Base-by-base conservation (phyloP, 2,888 invertebrate genomes). In the Seira musarum region DNA sequence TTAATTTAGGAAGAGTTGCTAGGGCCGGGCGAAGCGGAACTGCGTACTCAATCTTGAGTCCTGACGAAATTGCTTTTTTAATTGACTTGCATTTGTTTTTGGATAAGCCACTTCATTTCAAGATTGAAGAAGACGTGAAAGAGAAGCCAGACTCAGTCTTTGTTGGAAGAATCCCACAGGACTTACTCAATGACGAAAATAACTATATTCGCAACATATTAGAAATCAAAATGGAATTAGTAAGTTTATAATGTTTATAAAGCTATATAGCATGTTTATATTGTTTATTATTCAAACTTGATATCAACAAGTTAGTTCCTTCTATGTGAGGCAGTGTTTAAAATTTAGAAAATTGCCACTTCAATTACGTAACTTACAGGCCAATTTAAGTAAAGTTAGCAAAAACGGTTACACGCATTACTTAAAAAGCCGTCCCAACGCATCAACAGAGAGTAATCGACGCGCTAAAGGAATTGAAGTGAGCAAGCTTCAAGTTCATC, bases 61-160 rank as follows among this genome's bases (percentile, higher is more conserved):
- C 94, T 0, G 98, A 99, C 82, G 99, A 99, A 89, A 91, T 95
- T 65, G 93, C 99, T 0, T 97, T 96, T 89, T 90, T 99, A 5
- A 88, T 98, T n/a, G 99, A 99, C 90, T 90, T 99, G 68, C 96
- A 97, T 88, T 90, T 99, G 83, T 99, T 99, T 89, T 91, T 99
- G 69, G 97, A 96, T 49, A 91, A 93, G 70, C 91, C 94, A 0
- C 90, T 98, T 0, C 91, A 91, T 13, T 89, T 93, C 46, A 88
- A 90, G 17, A 87, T 89, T 0, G 89, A 90, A 49, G 79, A 71
- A 8, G 49, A 15, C 17, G 53, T 21, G 76, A 73, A 15, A 71
- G 75, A 2, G 88, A 53, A 88, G 61, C 88, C 88, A 72, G 90
- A 92, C 76, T 90, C 91, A 2, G 91, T 93, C 64, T 92, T 82